Evolutionary conservation across 2,888 invertebrate species (phyloP).

Genomic region (Ornithoptera alexandrae): DNA sequence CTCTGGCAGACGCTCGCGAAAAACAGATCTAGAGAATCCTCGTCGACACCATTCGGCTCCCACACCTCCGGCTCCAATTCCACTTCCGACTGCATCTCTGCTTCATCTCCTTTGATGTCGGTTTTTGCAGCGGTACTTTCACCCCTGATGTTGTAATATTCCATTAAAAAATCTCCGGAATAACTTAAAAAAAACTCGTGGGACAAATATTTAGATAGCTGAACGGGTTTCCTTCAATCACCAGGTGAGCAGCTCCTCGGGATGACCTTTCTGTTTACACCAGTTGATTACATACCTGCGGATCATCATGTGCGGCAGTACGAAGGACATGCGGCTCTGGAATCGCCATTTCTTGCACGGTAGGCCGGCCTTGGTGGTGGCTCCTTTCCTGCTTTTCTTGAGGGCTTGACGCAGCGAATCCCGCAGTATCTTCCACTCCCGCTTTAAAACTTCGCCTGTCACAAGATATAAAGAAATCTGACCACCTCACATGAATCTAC

Average conservation of each 20-base stretch:
- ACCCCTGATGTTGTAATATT: neutral
- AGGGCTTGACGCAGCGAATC: conserved; percentile 72
- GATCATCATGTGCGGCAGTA: conserved; percentile 70
- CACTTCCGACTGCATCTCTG: conserved; percentile 50
- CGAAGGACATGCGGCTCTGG: conserved; percentile 67
- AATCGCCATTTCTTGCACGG: conserved; percentile 72
- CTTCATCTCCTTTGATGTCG: conserved; percentile 55
- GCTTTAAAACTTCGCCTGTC: conserved; percentile 64
- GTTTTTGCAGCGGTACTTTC: conserved; percentile 33
- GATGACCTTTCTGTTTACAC: neutral
- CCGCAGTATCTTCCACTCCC: conserved; percentile 74
- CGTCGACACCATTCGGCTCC: conserved; percentile 48
- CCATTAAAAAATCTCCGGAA: no score
- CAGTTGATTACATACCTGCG: conserved; percentile 42
- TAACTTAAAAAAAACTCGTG: neutral
- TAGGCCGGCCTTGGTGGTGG: conserved; percentile 58
- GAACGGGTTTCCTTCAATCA: no score
- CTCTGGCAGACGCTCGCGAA: conserved; percentile 73
- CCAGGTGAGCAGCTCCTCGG: no score
- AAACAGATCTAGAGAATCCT: conserved; percentile 66
- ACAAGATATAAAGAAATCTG: neutral
- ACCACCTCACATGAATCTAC: neutral
- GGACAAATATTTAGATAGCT: no score
- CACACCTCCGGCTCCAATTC: conserved; percentile 46
- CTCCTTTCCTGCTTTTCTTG: conserved; percentile 55